These are phyloP conservation scores for Lordiphosa fenestrarum DNA, from an alignment of 2,888 invertebrate species.

Conservation along the genomic window DNA sequence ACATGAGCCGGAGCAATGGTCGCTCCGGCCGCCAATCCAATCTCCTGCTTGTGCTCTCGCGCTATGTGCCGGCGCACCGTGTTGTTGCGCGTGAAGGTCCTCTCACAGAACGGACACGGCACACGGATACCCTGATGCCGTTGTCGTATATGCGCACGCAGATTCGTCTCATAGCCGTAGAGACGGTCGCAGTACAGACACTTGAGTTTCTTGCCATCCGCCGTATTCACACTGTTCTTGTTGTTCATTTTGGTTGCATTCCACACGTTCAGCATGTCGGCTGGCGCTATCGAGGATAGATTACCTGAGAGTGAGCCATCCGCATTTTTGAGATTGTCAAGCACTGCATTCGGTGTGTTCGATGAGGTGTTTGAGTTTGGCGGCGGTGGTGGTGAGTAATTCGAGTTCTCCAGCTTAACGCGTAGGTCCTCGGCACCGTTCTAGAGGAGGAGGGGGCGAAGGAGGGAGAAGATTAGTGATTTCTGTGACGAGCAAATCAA, in stretches of 20 bases:
- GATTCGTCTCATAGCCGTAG: conserved; percentile 95
- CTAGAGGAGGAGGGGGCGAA: conserved; percentile 46
- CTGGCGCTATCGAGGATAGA: conserved; percentile 81
- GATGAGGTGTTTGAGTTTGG: conserved; percentile 83
- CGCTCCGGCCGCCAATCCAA: conserved; percentile 77
- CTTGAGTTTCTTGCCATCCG: conserved; percentile 94
- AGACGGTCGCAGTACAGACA: conserved; percentile 95
- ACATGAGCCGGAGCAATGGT: conserved; percentile 75
- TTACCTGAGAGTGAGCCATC: conserved; percentile 78
- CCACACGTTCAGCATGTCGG: conserved; percentile 83
- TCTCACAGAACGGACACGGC: conserved; percentile 93
- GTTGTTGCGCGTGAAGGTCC: conserved; percentile 95
- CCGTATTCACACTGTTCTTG: conserved; percentile 89
- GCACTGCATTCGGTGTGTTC: conserved; percentile 81
- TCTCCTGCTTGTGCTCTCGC: conserved; percentile 89
- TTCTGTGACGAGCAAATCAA: no score
- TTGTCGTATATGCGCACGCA: conserved; percentile 94
- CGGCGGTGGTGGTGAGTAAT: conserved; percentile 83
- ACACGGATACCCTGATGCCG: conserved; percentile 95
- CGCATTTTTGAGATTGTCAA: conserved; percentile 77
- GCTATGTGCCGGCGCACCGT: conserved; percentile 95
- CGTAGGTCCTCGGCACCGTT: conserved; percentile 86
- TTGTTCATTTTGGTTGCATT: conserved; percentile 84
- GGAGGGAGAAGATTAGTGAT: not conserved
- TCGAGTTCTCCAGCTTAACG: conserved; percentile 83